Evolutionary conservation across 1,140 invertebrate genomes (phyloP), one percentile per base, ranked within the genome.

Genomic region (Pentalonia nigronervosa): DNA sequence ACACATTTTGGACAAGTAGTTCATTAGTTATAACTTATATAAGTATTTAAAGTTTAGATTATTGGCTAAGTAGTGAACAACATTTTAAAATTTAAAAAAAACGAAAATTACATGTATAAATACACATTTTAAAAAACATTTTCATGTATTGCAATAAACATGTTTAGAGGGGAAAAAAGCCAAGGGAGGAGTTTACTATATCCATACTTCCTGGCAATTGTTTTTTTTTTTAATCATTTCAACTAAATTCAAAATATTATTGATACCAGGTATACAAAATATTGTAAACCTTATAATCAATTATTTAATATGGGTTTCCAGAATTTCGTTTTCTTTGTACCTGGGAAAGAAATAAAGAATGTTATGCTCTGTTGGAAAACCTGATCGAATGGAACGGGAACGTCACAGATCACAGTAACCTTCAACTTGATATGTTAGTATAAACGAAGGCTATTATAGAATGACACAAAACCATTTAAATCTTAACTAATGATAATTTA

Each of bases 301-400:
- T 89, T 36, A 53, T 53, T 56, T 53, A 23, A 56, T 53, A 20
- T 6, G 41, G 41, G 41, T 53, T 53, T 53, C 48, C 20, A 36
- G 50, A 53, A 56, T 53, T 89, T 89, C 11, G 21, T 53, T 89
- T 89, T 89, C 50, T 56, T 89, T 89, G 48, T 89, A 56, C 0
- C 48, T 0, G 11, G 41, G 7, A 76, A 41, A n/a, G n/a, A 41
- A 41, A 41, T 41, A 41, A 67, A 67, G 41, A 76, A 91, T 91
- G 56, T 91, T 20, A 91, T 91, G 90, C 90, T 91, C 60, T 76
- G 41, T 47, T 91, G 56, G 41, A 91, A 47, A 91, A 91, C 60
- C 47, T 34, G 56, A 47, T 91, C 23, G 30, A 91, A 34, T 91
- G 90, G 90, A 91, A 91, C 90, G 60, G n/a, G 41, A 34, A 45